phyloP scores from a whole-genome alignment of 1,140 invertebrate genomes.

The Danaus plexippus region DNA sequence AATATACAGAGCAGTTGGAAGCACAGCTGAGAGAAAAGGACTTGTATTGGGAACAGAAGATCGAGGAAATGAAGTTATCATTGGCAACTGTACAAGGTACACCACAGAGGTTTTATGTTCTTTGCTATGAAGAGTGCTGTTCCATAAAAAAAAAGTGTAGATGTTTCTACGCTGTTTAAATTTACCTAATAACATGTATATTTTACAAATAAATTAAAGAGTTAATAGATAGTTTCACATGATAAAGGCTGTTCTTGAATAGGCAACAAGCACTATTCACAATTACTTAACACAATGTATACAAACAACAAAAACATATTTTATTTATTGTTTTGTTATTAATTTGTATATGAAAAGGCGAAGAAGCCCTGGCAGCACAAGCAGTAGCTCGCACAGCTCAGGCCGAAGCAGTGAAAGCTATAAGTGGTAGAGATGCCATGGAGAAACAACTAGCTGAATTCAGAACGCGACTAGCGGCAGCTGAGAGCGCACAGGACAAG shows the following conservation, averaged over 20 bases:
- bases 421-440: conserved; percentile 41
- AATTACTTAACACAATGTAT: too few species aligned
- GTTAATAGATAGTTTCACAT: too few species aligned
- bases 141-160: too few species aligned
- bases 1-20: conserved; percentile 55
- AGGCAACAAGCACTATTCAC: too few species aligned
- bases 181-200: too few species aligned
- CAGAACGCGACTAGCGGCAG: conserved; percentile 40
- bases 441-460: conserved; percentile 45
- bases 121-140: too few species aligned
- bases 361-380: conserved; percentile 71
- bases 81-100: conserved; percentile 54
- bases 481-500: conserved; percentile 58
- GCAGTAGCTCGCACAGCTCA: conserved; percentile 62
- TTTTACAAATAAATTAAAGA: too few species aligned
- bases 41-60: conserved; percentile 55
- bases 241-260: too few species aligned
- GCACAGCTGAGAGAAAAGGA: conserved; percentile 53
- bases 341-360: conserved; percentile 35
- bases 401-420: conserved; percentile 46
- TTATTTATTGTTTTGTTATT: too few species aligned
- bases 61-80: conserved; percentile 56
- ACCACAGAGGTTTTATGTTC: conserved; percentile 2
- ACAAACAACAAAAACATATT: too few species aligned
- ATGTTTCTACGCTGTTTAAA: too few species aligned